These are phyloP conservation scores for Steinernema scapterisci DNA, from an alignment of 2,888 invertebrate species.

Conservation along the genomic window DNA sequence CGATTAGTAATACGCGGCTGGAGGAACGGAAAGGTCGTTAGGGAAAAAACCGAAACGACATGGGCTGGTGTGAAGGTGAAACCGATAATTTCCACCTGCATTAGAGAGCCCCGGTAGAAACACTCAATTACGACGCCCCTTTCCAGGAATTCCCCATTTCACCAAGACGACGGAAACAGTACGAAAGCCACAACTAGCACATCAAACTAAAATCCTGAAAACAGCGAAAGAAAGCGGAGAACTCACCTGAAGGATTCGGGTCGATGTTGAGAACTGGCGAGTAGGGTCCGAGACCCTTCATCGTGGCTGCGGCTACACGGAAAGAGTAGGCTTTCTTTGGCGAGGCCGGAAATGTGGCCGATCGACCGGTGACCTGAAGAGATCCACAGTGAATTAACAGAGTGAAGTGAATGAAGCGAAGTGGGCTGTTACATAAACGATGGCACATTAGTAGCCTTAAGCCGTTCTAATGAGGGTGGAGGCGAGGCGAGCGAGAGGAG, in stretches of 20 bases:
- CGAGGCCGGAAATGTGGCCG: constrained; percentile 57
- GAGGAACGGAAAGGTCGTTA: constrained; percentile 27
- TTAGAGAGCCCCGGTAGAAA: background rate
- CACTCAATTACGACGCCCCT: background rate
- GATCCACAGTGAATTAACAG: background rate
- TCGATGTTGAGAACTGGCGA: constrained; percentile 59
- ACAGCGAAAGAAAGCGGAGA: background rate
- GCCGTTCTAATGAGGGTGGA: constrained; percentile 7
- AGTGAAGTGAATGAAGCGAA: background rate
- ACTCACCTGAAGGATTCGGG: constrained; percentile 56
- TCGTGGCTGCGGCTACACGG: constrained; percentile 93
- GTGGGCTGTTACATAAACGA: constrained; percentile 17
- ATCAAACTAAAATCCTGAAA: background rate
- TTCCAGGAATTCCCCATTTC: background rate
- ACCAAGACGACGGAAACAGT: background rate
- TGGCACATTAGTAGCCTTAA: constrained; percentile 10
- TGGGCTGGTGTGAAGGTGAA: background rate
- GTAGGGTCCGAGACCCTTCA: constrained; percentile 91
- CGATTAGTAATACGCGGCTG: constrained; percentile 28
- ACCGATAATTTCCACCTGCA: constrained; percentile 23
- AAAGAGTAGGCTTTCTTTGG: constrained; percentile 69
- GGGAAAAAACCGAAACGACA: background rate
- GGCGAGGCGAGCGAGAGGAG: background rate
- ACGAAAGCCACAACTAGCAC: background rate
- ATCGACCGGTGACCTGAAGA: constrained; percentile 53